These are phyloP conservation scores for Lycaena phlaeas DNA, from an alignment of 2,888 invertebrate species.

Conservation along the genomic window DNA sequence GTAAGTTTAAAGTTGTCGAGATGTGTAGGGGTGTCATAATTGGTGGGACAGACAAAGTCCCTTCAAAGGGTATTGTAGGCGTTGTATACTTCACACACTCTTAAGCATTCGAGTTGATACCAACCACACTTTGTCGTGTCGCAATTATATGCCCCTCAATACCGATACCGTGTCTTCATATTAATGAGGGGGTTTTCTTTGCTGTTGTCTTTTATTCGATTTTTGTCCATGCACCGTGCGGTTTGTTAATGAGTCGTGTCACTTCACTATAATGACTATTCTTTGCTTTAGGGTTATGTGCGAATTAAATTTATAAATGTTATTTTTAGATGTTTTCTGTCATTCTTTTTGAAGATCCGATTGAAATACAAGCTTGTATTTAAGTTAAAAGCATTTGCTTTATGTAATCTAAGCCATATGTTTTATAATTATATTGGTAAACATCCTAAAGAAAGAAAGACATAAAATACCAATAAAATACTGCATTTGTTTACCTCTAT, in stretches of 20 bases:
- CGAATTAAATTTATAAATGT: too few relatives aligned
- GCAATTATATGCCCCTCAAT: conserved; percentile 54
- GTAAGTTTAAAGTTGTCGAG: conserved; percentile 30
- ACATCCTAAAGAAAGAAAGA: too few relatives aligned
- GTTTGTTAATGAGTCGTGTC: conserved; percentile 5
- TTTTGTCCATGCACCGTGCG: background rate
- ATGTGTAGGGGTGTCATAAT: conserved; percentile 65
- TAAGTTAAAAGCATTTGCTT: too few relatives aligned
- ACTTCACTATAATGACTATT: conserved; percentile 2
- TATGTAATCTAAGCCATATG: too few relatives aligned
- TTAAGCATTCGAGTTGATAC: conserved; percentile 59
- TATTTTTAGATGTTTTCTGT: too few relatives aligned
- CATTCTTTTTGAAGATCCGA: too few relatives aligned
- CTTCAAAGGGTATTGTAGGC: conserved; percentile 59
- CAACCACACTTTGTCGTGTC: conserved; percentile 52
- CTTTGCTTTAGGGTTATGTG: background rate
- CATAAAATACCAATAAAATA: too few relatives aligned
- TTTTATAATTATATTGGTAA: too few relatives aligned
- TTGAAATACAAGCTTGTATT: too few relatives aligned
- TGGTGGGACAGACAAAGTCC: conserved; percentile 66
- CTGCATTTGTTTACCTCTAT: too few relatives aligned
- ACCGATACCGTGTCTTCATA: conserved; percentile 46
- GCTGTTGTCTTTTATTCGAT: conserved; percentile 10
- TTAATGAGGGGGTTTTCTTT: conserved; percentile 25
- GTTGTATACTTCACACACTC: conserved; percentile 53